Conservation (phyloP, 2,888 invertebrate genomes). For the Ectemnius continuus region DNA sequence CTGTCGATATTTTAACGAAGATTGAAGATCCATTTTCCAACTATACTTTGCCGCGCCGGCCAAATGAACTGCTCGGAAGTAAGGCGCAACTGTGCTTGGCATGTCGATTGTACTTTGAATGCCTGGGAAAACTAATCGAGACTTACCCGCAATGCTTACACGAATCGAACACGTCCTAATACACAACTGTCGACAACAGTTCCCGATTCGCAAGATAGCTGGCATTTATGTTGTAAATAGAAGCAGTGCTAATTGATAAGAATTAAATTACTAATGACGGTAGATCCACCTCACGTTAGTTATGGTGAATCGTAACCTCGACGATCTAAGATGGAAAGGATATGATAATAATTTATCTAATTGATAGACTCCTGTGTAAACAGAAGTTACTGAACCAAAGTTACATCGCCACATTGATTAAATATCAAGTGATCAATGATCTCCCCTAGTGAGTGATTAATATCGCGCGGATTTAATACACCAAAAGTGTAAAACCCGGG, state of each 20-base stretch:
- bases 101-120: slow-evolving; percentile 50
- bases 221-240: too few species aligned
- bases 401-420: slow-evolving; percentile 46
- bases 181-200: too few species aligned
- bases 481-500: slow-evolving; percentile 37
- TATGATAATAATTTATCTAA: too few species aligned
- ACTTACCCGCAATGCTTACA: not conserved
- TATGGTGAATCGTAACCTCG: too few species aligned
- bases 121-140: slow-evolving; percentile 54
- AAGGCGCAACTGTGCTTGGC: slow-evolving; percentile 37
- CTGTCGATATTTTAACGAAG: slow-evolving; percentile 24
- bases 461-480: slow-evolving; percentile 26
- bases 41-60: slow-evolving; percentile 65
- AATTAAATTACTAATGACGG: too few species aligned
- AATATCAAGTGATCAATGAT: slow-evolving; percentile 43
- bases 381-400: slow-evolving; percentile 30
- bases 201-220: too few species aligned
- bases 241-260: too few species aligned
- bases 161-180: too few species aligned
- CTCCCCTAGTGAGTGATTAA: slow-evolving; percentile 28
- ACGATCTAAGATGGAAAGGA: too few species aligned
- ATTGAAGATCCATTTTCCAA: slow-evolving; percentile 68
- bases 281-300: too few species aligned
- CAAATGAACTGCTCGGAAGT: slow-evolving; percentile 64
- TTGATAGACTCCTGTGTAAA: not conserved